Conservation (phyloP, 1,140 invertebrate species). For the Laupala kohalensis region DNA sequence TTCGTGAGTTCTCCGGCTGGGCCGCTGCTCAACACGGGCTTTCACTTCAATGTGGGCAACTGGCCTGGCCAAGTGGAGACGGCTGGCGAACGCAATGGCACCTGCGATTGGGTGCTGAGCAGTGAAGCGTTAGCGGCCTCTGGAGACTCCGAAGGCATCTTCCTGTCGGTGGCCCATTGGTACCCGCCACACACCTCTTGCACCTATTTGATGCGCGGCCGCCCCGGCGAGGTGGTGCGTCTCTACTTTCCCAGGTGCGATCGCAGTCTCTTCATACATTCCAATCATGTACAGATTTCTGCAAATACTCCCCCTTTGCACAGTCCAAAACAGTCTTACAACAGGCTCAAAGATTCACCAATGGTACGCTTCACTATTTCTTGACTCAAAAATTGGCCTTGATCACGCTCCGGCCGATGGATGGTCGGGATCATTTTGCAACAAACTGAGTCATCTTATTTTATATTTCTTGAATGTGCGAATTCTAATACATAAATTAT, state of each 20-base stretch:
- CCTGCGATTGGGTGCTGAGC: constrained; percentile 74
- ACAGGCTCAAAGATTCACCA: no score
- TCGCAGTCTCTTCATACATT: background rate
- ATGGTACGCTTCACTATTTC: no score
- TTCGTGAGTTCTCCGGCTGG: constrained; percentile 82
- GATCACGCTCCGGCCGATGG: no score
- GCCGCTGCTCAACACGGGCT: constrained; percentile 76
- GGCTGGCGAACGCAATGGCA: constrained; percentile 66
- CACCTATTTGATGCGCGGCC: constrained; percentile 74
- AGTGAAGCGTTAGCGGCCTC: constrained; percentile 59
- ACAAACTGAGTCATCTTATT: no score
- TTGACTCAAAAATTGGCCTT: no score
- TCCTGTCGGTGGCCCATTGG: constrained; percentile 82
- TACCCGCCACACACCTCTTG: constrained; percentile 83
- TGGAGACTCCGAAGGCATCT: constrained; percentile 70
- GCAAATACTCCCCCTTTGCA: no score
- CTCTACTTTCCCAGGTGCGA: constrained; percentile 71
- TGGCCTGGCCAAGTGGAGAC: constrained; percentile 84
- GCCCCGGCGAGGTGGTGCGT: constrained; percentile 68
- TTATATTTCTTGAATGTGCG: no score
- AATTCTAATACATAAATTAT: no score
- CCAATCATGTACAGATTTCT: no score
- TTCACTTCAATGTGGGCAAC: constrained; percentile 86
- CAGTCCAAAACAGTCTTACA: no score
- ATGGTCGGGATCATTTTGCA: no score